Conservation (phyloP, 2,888 invertebrate species). For the Drosophila siamana region DNA sequence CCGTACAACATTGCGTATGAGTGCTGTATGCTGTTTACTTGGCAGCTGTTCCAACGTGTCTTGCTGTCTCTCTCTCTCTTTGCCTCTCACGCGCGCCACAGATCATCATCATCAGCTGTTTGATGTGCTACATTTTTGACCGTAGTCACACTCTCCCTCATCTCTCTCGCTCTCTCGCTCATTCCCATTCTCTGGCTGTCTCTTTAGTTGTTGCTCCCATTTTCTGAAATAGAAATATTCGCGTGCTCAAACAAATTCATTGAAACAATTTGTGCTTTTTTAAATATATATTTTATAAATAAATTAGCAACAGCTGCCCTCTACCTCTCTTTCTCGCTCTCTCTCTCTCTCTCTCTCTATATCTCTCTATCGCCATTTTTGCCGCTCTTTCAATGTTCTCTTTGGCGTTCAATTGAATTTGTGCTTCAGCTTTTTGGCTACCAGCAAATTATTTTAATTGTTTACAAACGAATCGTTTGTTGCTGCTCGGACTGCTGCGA, state of each 20-base stretch:
- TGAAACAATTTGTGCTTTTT: conserved; percentile 38
- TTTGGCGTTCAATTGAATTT: conserved; percentile 45
- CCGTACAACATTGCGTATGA: conserved; percentile 68
- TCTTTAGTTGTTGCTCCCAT: conserved; percentile 43
- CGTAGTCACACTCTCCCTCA: conserved; percentile 4
- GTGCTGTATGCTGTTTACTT: conserved; percentile 57
- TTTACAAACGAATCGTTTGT: conserved; percentile 67
- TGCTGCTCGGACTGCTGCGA: conserved; percentile 36
- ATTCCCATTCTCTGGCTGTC: neutral
- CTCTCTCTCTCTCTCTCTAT: neutral
- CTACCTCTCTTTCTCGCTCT: conserved; percentile 16
- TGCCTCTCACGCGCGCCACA: neutral
- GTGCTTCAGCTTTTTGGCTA: conserved; percentile 38
- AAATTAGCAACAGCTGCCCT: conserved; percentile 51
- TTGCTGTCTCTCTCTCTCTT: neutral
- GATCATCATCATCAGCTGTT: conserved; percentile 61
- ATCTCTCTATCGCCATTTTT: conserved; percentile 3
- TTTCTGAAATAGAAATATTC: conserved; percentile 38
- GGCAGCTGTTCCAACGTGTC: conserved; percentile 38
- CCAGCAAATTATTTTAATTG: conserved; percentile 76
- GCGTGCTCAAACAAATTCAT: conserved; percentile 46
- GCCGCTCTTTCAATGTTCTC: conserved; percentile 1
- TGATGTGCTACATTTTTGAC: conserved; percentile 64
- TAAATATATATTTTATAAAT: conserved; percentile 51
- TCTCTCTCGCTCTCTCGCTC: conserved; percentile 5